phyloP scores from a whole-genome alignment of 1,140 invertebrate species.

The Drosophila littoralis region DNA sequence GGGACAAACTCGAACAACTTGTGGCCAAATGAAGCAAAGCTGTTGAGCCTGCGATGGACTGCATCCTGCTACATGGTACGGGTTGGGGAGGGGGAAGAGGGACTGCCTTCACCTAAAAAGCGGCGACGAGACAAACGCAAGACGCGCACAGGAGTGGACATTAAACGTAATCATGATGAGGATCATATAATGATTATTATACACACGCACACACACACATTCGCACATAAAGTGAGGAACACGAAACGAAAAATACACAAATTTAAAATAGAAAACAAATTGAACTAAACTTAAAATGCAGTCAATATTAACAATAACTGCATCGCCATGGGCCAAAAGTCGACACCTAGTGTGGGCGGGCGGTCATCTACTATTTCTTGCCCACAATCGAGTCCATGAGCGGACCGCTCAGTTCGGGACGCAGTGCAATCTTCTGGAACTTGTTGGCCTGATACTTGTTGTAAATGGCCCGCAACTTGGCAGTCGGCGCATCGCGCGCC shows the following conservation, averaged over 20 bases:
- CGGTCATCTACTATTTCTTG: conserved; percentile 45
- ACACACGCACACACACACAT: conserved; percentile 1
- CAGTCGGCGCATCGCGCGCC: conserved; percentile 86
- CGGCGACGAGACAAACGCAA: conserved; percentile 40
- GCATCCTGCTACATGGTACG: conserved; percentile 1
- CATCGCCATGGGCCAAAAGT: neutral
- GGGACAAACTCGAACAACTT: conserved; percentile 1
- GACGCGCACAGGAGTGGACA: conserved; percentile 5
- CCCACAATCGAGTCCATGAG: conserved; percentile 77
- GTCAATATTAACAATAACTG: conserved; percentile 4
- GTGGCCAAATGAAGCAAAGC: neutral
- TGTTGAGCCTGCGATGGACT: neutral
- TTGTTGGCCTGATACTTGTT: conserved; percentile 87
- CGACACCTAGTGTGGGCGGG: neutral
- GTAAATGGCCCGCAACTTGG: conserved; percentile 87
- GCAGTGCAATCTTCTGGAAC: conserved; percentile 87
- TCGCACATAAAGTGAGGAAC: conserved; percentile 30
- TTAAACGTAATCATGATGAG: conserved; percentile 16
- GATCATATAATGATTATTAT: conserved; percentile 37
- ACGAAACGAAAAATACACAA: conserved; percentile 65
- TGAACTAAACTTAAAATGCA: conserved; percentile 65
- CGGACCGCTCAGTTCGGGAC: conserved; percentile 86
- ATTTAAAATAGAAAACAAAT: conserved; percentile 76
- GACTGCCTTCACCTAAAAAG: conserved; percentile 34
- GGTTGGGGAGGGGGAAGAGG: conserved; percentile 1